Conservation (phyloP, 2,888 invertebrate species). For the Drosophila paracracens region DNA sequence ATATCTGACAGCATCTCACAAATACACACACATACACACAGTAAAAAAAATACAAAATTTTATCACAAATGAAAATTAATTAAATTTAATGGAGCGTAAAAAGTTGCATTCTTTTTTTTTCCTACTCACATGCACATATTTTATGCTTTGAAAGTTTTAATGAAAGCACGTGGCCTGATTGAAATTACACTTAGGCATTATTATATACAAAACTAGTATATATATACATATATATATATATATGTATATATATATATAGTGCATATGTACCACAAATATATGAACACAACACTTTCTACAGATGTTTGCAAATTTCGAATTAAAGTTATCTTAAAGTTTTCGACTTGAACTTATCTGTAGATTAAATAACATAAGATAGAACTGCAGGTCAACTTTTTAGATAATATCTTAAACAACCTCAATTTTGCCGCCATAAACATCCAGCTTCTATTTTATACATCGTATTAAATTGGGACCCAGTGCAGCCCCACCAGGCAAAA, state of each 20-base stretch:
- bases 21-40: neutral
- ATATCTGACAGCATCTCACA: conserved; percentile 55
- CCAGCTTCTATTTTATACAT: neutral
- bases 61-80: conserved; percentile 73
- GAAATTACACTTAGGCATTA: conserved; percentile 5
- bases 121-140: conserved; percentile 4
- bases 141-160: conserved; percentile 15
- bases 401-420: neutral
- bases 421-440: neutral
- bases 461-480: conserved; percentile 3
- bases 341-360: neutral
- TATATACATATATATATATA: no score
- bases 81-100: conserved; percentile 76
- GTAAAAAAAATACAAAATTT: conserved; percentile 51
- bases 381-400: neutral
- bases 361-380: neutral
- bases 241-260: neutral
- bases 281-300: neutral
- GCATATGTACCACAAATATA: neutral
- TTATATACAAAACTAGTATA: neutral
- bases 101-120: conserved; percentile 43
- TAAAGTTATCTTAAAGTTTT: neutral
- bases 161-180: conserved; percentile 20
- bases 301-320: neutral
- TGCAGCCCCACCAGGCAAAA: neutral